phyloP scores from a whole-genome alignment of 2,888 invertebrate species.

The Halictus ligatus region DNA sequence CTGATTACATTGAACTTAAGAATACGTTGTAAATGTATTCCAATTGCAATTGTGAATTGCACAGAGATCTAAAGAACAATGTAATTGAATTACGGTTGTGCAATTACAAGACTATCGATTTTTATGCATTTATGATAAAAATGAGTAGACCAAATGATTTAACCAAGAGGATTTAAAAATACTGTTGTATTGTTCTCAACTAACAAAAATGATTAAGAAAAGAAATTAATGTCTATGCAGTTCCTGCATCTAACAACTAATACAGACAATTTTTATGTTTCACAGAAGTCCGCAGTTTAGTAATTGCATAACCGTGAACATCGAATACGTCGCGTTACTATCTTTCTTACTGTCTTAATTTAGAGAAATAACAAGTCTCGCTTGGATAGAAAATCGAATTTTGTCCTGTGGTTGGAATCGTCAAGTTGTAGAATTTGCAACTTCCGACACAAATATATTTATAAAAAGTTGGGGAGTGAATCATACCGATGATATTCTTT shows the following conservation, averaged over 20 bases:
- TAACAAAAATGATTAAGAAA: no score
- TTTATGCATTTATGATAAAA: no score
- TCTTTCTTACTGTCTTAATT: not conserved
- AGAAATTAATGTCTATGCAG: no score
- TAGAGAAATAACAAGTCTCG: slow-evolving; percentile 85
- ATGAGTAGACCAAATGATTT: no score
- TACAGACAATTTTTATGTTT: no score
- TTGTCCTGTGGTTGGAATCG: slow-evolving; percentile 93
- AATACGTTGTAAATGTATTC: no score
- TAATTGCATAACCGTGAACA: not conserved
- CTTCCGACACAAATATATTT: slow-evolving; percentile 86
- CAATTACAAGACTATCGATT: no score
- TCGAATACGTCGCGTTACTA: not conserved
- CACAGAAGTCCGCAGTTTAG: not conserved
- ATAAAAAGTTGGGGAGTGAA: slow-evolving; percentile 90
- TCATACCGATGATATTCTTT: slow-evolving; percentile 91
- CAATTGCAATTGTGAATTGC: not conserved
- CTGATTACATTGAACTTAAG: no score
- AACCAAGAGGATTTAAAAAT: no score
- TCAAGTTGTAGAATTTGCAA: slow-evolving; percentile 89
- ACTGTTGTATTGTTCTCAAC: no score
- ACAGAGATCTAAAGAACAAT: not conserved
- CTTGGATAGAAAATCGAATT: slow-evolving; percentile 87
- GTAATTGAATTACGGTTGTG: not conserved
- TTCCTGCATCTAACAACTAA: no score